Evolutionary conservation across 2,113 vertebrate genomes (phyloP).

Genomic region (Hydrochoerus hydrochaeris): DNA sequence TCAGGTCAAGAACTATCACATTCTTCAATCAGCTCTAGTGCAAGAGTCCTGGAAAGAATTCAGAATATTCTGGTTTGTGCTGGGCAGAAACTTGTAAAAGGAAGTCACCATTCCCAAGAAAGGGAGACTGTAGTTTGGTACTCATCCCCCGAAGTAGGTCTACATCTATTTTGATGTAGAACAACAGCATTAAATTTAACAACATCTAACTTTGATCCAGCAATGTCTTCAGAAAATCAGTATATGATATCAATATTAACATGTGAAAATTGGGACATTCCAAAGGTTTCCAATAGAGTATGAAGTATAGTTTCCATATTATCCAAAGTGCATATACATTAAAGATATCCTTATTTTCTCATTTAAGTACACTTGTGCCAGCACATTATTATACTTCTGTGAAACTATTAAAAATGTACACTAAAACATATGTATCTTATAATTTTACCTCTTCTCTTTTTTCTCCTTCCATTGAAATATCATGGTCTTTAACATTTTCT

Average conservation of each 20-base stretch:
- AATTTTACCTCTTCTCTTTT: constrained; percentile 88
- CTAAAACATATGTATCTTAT: neutral
- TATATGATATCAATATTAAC: neutral
- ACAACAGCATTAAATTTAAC: constrained; percentile 32
- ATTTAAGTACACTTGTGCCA: constrained; percentile 2
- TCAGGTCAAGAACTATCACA: constrained; percentile 25
- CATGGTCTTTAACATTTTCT: constrained; percentile 86
- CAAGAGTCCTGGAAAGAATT: neutral
- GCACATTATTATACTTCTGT: neutral
- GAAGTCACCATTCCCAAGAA: neutral
- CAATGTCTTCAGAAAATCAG: constrained; percentile 25
- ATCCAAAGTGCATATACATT: neutral
- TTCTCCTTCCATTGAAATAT: constrained; percentile 87
- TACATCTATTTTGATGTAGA: constrained; percentile 3
- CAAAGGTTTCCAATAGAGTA: neutral
- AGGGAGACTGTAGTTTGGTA: neutral
- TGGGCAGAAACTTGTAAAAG: neutral
- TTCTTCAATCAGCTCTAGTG: neutral
- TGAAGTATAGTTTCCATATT: neutral
- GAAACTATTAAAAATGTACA: constrained; percentile 60
- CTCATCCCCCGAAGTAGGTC: neutral
- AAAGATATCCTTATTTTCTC: constrained; percentile 27
- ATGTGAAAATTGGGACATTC: constrained; percentile 42
- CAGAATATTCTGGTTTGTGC: neutral
- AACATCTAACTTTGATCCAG: constrained; percentile 15